These are phyloP conservation scores for Mythimna vitellina DNA, from an alignment of 2,888 invertebrate species.

Conservation along the genomic window DNA sequence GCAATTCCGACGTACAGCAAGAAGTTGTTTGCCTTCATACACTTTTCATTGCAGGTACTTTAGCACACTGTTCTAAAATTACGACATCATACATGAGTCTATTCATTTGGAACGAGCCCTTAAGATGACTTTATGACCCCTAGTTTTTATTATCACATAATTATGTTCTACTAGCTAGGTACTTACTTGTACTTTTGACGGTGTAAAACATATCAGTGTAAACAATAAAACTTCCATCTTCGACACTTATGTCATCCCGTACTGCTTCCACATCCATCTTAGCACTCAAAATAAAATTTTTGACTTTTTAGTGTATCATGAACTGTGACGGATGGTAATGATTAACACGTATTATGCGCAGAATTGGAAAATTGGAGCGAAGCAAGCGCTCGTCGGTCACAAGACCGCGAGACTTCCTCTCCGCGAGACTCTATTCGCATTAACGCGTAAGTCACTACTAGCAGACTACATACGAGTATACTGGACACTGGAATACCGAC, in stretches of 20 bases:
- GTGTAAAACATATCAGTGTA: slow-evolving; percentile 68
- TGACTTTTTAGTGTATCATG: slow-evolving; percentile 40
- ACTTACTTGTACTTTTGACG: slow-evolving; percentile 56
- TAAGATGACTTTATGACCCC: background rate
- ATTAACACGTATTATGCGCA: slow-evolving; percentile 68
- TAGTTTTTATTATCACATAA: background rate
- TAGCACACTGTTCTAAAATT: slow-evolving; percentile 1
- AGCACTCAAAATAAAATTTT: slow-evolving; percentile 34
- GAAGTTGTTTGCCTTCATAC: slow-evolving; percentile 51
- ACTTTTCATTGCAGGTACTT: slow-evolving; percentile 27
- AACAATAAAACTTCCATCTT: slow-evolving; percentile 80
- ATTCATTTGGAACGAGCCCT: background rate
- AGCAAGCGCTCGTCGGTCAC: slow-evolving; percentile 49
- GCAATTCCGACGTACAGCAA: slow-evolving; percentile 5
- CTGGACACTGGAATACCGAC: slow-evolving; percentile 28
- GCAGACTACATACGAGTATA: slow-evolving; percentile 5
- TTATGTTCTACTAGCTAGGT: background rate
- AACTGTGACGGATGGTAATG: slow-evolving; percentile 66
- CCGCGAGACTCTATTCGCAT: slow-evolving; percentile 25
- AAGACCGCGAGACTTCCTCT: slow-evolving; percentile 47
- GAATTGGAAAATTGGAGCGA: slow-evolving; percentile 78
- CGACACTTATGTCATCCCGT: slow-evolving; percentile 79
- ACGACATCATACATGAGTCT: background rate
- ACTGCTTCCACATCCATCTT: slow-evolving; percentile 82
- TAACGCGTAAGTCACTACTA: slow-evolving; percentile 39